Evolutionary conservation across 2,888 invertebrate species (phyloP).

Genomic region (Aleiodes alternator): DNA sequence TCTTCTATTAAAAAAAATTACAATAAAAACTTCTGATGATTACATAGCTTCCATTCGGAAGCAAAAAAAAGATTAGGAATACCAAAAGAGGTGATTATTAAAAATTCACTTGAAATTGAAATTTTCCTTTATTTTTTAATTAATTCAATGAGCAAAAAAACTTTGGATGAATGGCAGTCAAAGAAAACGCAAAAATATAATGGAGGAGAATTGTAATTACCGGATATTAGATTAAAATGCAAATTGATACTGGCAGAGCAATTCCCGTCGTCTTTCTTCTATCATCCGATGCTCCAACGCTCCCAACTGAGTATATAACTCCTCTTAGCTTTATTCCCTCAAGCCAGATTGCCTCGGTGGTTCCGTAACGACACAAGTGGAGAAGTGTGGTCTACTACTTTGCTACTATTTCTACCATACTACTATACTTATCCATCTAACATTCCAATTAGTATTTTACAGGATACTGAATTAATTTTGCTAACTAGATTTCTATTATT

Average conservation of each 20-base stretch:
- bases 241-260: constrained; percentile 54
- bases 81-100: too few relatives aligned
- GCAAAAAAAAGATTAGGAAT: too few relatives aligned
- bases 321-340: neutral
- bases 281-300: constrained; percentile 25
- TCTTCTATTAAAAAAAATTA: too few relatives aligned
- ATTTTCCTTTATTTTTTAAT: neutral
- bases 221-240: constrained; percentile 60
- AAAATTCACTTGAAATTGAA: neutral
- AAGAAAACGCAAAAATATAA: neutral
- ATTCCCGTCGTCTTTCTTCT: constrained; percentile 24
- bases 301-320: neutral
- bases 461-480: constrained; percentile 50
- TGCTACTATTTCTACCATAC: neutral
- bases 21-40: too few relatives aligned
- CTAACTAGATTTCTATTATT: constrained; percentile 45
- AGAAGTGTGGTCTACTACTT: constrained; percentile 27
- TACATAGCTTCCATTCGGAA: too few relatives aligned
- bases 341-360: constrained; percentile 18
- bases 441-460: constrained; percentile 53
- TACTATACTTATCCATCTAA: constrained; percentile 19
- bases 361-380: constrained; percentile 6
- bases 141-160: neutral
- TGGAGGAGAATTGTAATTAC: constrained; percentile 48
- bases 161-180: neutral